Base-by-base conservation (phyloP, 2,888 invertebrate species). In the Dasypogon diadema region DNA sequence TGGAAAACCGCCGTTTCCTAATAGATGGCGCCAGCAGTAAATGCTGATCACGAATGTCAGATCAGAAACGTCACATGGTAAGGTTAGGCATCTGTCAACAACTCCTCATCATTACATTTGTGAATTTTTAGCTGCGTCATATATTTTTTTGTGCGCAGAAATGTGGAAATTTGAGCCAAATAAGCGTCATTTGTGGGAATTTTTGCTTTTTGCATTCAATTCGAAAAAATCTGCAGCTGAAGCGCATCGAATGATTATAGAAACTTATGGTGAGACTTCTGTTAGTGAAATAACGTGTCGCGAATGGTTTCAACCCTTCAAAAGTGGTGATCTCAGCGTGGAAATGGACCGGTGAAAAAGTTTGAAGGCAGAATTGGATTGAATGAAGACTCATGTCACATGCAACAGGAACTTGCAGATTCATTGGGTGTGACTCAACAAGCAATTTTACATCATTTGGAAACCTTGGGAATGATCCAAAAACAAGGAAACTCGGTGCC, bases 311-410 rank as follows among this genome's bases (percentile, higher is more conserved):
- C 30, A 30, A 30, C 8, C 4, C 30, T 30, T 5, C 30, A 30
- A 30, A 30, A 30, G 30, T 30, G 3, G 30, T 30, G 8, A 30
- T 30, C 8, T 30, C 30, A 3, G 8, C 3, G 30, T 30, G 30
- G 30, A 30, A 30, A 8, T 8, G 30, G 30, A 46, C 0, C 22
- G n/a, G 21, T 55, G 37, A 72, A 74, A 75, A 74, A 48, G 74
- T 77, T 24, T 75, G 77, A 77, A 12, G 74, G 8, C 8, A 30
- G 30, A 30, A 30, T 3, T 30, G 30, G 30, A 79, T 42, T 63
- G 30, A 8, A 30, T 70, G 77, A 78, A 77, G 77, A 80, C 12
- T 16, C 6, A 16, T 8, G 3, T 5, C 55, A 16, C 6, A 55
- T 5, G 4, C 55, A 55, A 55, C 5, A 55, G 12, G 5, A 55